Conservation (phyloP, 2,113 vertebrate species). For the Archocentrus centrarchus region DNA sequence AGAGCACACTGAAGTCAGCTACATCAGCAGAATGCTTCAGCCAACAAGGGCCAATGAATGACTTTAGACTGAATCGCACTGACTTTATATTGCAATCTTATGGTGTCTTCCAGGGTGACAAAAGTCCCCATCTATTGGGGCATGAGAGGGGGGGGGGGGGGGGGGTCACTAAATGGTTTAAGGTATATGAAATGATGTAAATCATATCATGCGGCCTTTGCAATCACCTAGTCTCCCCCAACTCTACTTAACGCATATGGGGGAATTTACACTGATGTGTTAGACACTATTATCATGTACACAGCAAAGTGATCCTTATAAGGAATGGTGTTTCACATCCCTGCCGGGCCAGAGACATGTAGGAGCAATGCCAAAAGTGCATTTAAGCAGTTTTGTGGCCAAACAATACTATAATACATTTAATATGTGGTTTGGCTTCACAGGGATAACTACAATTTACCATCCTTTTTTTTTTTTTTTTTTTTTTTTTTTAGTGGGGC, state of each 20-base stretch:
- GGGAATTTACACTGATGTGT: neutral
- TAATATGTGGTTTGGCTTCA: neutral
- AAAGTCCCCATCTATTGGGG: no score
- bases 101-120: neutral
- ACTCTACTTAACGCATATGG: neutral
- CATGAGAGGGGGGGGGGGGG: neutral
- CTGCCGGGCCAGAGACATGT: neutral
- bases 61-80: slow-evolving; percentile 10
- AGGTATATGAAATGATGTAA: neutral
- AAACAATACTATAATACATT: neutral
- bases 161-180: neutral
- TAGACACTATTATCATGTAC: neutral
- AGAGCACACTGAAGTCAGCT: slow-evolving; percentile 13
- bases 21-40: slow-evolving; percentile 45
- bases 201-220: neutral
- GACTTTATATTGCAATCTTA: slow-evolving; percentile 9
- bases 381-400: neutral
- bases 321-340: neutral
- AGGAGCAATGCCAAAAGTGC: neutral
- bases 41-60: slow-evolving; percentile 16
- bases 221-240: neutral
- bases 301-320: neutral
- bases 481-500: no score
- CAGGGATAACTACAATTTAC: no score
- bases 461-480: no score